A percentile compares a stretch with the other conserved stretches of the same genome.
phyloP scores from a whole-genome alignment of 2,888 invertebrate species.

The Acrobasis repandana region DNA sequence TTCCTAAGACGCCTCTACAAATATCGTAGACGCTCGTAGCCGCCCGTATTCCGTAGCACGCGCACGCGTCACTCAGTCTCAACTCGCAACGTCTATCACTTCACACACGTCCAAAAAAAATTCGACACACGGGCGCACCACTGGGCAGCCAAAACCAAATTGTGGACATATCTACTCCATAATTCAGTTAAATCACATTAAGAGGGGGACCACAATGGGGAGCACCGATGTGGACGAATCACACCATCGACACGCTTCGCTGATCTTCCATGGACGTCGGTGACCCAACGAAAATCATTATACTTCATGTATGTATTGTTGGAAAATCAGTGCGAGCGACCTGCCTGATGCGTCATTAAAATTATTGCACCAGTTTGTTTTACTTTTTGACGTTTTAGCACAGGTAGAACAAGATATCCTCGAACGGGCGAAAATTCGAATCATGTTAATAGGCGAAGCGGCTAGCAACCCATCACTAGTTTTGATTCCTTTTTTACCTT shows the following conservation, averaged over 20 bases:
- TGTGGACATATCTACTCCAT: slow-evolving; percentile 77
- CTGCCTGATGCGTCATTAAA: slow-evolving; percentile 42
- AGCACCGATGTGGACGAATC: slow-evolving; percentile 81
- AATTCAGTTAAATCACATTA: slow-evolving; percentile 81
- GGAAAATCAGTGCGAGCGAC: slow-evolving; percentile 51
- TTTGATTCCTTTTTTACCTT: no score
- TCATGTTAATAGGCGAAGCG: no score
- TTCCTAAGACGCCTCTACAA: slow-evolving; percentile 52
- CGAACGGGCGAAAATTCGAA: no score
- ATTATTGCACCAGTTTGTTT: slow-evolving; percentile 18
- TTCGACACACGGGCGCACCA: slow-evolving; percentile 56
- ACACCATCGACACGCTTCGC: slow-evolving; percentile 79
- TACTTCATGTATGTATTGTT: slow-evolving; percentile 57
- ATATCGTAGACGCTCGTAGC: slow-evolving; percentile 47
- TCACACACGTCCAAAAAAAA: slow-evolving; percentile 46
- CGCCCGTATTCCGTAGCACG: slow-evolving; percentile 50
- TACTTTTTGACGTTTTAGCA: not conserved
- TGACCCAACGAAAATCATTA: slow-evolving; percentile 64
- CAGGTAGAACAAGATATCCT: not conserved
- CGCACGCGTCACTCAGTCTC: slow-evolving; percentile 25
- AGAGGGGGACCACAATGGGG: slow-evolving; percentile 79
- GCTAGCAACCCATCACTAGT: no score
- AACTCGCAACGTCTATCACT: slow-evolving; percentile 46
- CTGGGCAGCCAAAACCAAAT: slow-evolving; percentile 73
- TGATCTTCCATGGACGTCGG: slow-evolving; percentile 72